Evolutionary conservation across 2,888 invertebrate species (phyloP), one percentile per base, ranked within the genome.

Genomic region (Melikaiella ostensackeni): DNA sequence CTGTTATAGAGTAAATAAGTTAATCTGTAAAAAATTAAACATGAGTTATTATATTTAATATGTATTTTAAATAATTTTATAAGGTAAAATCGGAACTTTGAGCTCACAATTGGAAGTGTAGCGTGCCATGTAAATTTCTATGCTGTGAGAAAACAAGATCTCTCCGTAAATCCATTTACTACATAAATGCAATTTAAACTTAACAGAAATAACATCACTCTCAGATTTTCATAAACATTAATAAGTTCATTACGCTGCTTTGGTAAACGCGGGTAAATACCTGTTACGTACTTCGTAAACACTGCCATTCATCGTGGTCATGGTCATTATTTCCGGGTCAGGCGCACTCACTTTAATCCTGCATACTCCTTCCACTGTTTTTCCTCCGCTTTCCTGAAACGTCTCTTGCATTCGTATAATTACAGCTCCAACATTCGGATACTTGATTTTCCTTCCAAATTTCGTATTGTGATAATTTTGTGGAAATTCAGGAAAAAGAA

Each of bases 301-400:
- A n/a, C 66, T 50, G n/a, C 66, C 30, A 70, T 70, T 70, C 66
- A 70, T 70, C 66, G 50, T 70, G 50, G 66, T 50, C 66, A 70
- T 70, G 27, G 30, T n/a, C 30, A 70, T 70, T 50, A 70, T 70
- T 70, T 50, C 46, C 46, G 50, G 66, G 66, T 24, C 50, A 70
- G 46, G 27, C 46, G 50, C 66, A 70, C 46, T 50, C 50, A 5
- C 50, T 70, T 33, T 50, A 70, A 70, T 64, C 42, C 42, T 64
- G 64, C 5, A 61, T 21, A 70, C 66, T 30, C 16, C 27, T 66
- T 70, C 46, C 27, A 42, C 27, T 66, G 16, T 70, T 70, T 70
- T 70, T 70, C 46, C 30, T 30, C 27, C 30, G 30, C n/a, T 70
- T 50, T 66, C 24, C 64, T 66, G 46, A 66, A 66, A 50, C 13